Base-by-base conservation (phyloP, 2,113 vertebrate genomes). In the Muscicapa adusta region DNA sequence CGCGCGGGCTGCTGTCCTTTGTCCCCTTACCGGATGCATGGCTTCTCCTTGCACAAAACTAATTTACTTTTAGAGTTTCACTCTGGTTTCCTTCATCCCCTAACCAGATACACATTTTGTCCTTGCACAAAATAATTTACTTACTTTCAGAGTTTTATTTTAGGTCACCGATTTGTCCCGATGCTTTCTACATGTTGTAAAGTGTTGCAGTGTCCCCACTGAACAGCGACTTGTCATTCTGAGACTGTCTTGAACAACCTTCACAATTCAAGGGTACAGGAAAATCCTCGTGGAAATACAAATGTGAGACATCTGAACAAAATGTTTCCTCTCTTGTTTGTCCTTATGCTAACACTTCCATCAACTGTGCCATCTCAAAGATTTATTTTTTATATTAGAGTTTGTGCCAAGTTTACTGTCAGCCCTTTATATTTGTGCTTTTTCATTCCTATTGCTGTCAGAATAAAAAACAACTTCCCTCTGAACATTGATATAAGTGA, bases 1-100 rank as follows among this genome's bases (percentile, higher is more conserved):
- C 2, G 17, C 1, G 0, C 8, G 4, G 38, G 29, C 16, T 5
- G 34, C 9, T 6, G 13, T 7, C 3, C 51, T 23, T 8, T 4
- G 14, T 14, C 7, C 33, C 28, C 18, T 5, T 3, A 4, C 8
- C 8, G 8, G 1, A 5, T 8, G 20, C 42, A 0, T 0, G 42
- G 18, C 20, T 19, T 17, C 9, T 19, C 12, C 60, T 33, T 10
- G 60, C 8, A 14, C 7, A n/a, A 43, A 45, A 24, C 7, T 33
- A 9, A 29, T 11, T 28, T 23, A 9, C 20, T 34, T 38, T 19
- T 6, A 18, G 36, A 7, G n/a, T 25, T 28, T 40, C 60, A 17
- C 5, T 51, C 19, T 34, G 20, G 7, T 18, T 53, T 48, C 9
- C 28, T 72, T 40, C 33, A 51, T 24, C 22, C 14, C 50, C 42